phyloP scores from a whole-genome alignment of 2,888 invertebrate species.

The Eilema depressum region DNA sequence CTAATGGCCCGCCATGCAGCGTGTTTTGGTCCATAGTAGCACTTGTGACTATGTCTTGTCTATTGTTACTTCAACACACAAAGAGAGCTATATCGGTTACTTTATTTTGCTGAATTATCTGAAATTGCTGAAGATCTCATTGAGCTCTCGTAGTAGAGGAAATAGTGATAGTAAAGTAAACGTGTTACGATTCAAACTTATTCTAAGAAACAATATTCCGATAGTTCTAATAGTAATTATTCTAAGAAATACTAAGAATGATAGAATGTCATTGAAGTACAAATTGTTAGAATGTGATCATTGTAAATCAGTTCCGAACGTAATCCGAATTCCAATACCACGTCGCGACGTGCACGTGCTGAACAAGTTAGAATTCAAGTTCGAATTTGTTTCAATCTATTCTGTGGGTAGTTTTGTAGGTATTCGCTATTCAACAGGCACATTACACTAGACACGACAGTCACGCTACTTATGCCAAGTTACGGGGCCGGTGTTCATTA shows the following conservation, averaged over 20 bases:
- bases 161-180: neutral
- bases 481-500: slow-evolving; percentile 30
- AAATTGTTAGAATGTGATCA: neutral
- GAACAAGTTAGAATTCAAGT: neutral
- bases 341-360: neutral
- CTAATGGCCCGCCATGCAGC: too few species aligned
- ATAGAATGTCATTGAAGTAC: neutral
- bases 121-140: too few species aligned
- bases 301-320: neutral
- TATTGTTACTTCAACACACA: too few species aligned
- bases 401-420: neutral
- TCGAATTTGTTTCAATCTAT: neutral
- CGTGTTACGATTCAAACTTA: neutral
- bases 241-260: too few species aligned
- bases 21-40: too few species aligned
- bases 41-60: too few species aligned
- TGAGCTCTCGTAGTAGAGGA: neutral
- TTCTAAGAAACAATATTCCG: too few species aligned
- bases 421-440: neutral
- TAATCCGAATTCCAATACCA: neutral
- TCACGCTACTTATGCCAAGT: slow-evolving; percentile 47
- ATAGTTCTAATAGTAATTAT: too few species aligned
- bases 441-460: slow-evolving; percentile 35
- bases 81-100: too few species aligned
- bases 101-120: too few species aligned